Evolutionary conservation across 1,140 invertebrate species (phyloP), one percentile per base, ranked within the genome.

Genomic region (Oreohelix idahoensis): DNA sequence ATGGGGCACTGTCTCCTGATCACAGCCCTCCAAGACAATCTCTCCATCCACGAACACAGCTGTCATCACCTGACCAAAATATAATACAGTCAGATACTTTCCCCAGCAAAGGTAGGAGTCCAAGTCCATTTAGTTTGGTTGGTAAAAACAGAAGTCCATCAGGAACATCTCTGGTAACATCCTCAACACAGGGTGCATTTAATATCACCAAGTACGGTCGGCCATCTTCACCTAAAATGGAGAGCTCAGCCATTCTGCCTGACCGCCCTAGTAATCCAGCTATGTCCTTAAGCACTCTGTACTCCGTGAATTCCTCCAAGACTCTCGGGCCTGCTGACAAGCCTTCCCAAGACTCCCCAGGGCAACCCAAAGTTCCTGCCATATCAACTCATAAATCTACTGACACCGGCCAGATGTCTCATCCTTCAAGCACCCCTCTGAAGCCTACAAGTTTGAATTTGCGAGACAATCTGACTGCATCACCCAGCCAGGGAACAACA

Each of bases 1-100:
- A 66, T 79, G 80, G 58, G 71, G 53, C 39, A 76, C 73, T 74
- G 49, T 83, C 75, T 78, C 81, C 82, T 26, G 77, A 79, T 39
- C 36, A 79, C 35, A 79, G 77, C 29, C 77, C 75, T 11, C 13
- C 75, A 53, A 49, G 49, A 53, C 29, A 10, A 45, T 36, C 42
- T 73, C 1, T 39, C 5, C 71, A 38, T 8, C 29, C 63, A 66
- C n/a, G 63, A 32, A 32, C 20, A 8, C 63, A 66, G 29, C 63
- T 66, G 29, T 32, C 63, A 66, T 32, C 63, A 29, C 63, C 63
- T 35, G 29, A 35, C 29, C 63, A 66, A 66, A 32, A n/a, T 66
- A 35, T 8, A 35, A 29, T 8, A 32, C n/a, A 66, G n/a, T 66
- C 29, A 32, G 63, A 5, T 32, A 35, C 63, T 11, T 29, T 66